phyloP scores from a whole-genome alignment of 2,113 vertebrate species.

The Salminus brasiliensis region DNA sequence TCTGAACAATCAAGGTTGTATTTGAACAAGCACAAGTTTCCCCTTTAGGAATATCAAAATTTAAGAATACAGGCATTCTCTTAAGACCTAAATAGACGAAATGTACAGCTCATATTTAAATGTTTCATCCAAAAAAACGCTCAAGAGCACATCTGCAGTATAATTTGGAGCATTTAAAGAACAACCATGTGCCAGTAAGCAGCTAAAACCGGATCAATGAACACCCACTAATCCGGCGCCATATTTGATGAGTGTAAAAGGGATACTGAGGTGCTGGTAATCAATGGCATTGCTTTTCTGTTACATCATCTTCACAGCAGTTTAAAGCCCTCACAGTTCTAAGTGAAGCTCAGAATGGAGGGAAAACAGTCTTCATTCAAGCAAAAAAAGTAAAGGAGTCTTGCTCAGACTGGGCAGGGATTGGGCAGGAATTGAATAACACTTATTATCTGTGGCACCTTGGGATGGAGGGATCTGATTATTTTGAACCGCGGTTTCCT shows the following conservation, averaged over 20 bases:
- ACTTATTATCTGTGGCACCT: conserved; percentile 24
- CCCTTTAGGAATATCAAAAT: no score
- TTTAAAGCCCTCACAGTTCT: neutral
- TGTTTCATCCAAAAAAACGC: neutral
- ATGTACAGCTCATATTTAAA: neutral
- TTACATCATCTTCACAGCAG: conserved; percentile 33
- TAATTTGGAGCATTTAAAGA: neutral
- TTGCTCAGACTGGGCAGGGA: neutral
- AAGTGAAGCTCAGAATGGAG: neutral
- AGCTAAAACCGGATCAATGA: conserved; percentile 40
- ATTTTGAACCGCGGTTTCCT: neutral
- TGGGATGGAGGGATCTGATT: conserved; percentile 15
- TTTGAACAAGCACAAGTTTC: no score
- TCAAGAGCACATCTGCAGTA: neutral
- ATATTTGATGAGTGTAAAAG: conserved; percentile 37
- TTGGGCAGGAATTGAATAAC: neutral
- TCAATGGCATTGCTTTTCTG: conserved; percentile 40
- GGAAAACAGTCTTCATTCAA: neutral
- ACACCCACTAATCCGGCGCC: conserved; percentile 33
- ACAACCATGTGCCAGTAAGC: conserved; percentile 25
- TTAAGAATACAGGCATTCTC: no score
- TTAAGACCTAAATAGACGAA: neutral
- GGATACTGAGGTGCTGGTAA: conserved; percentile 32
- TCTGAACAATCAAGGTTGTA: no score
- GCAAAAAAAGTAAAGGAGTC: neutral